A percentile compares a stretch with the other conserved stretches of the same genome.
phyloP scores from a whole-genome alignment of 2,888 invertebrate species.

The Fabriciana adippe region DNA sequence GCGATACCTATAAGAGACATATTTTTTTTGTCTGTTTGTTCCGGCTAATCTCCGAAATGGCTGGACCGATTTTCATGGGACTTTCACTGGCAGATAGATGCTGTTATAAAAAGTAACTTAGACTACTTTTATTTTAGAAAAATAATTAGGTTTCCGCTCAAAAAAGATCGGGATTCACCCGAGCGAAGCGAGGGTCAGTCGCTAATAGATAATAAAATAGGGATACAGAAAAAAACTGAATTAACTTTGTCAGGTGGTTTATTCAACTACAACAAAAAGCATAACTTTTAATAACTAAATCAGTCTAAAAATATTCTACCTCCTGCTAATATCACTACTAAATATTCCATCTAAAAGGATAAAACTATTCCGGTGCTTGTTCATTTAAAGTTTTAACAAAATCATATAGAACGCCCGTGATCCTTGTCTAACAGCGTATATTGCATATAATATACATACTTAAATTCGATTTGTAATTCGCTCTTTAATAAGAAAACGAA shows the following conservation, averaged over 20 bases:
- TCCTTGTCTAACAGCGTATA: neutral
- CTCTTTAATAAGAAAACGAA: slow-evolving; percentile 17
- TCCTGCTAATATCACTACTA: slow-evolving; percentile 69
- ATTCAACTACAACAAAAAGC: slow-evolving; percentile 82
- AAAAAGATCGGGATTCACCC: neutral
- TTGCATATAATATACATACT: slow-evolving; percentile 13
- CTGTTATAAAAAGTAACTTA: too few relatives aligned
- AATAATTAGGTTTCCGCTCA: too few relatives aligned
- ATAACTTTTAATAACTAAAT: slow-evolving; percentile 81
- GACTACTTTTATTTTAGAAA: too few relatives aligned
- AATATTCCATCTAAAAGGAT: slow-evolving; percentile 65
- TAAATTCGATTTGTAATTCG: slow-evolving; percentile 28
- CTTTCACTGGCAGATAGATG: too few relatives aligned
- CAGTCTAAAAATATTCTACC: slow-evolving; percentile 80
- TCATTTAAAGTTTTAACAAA: slow-evolving; percentile 20
- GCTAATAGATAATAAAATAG: neutral
- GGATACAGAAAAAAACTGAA: slow-evolving; percentile 24
- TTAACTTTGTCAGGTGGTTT: slow-evolving; percentile 69
- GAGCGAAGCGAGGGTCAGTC: too few relatives aligned
- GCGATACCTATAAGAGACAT: too few relatives aligned
- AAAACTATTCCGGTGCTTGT: slow-evolving; percentile 52
- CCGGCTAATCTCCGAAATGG: too few relatives aligned
- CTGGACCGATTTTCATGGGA: too few relatives aligned
- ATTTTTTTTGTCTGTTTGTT: too few relatives aligned
- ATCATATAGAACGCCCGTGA: slow-evolving; percentile 8